A percentile compares a stretch with the other conserved stretches of the same genome.
Evolutionary conservation across 2,797 vertebrate species (phyloP).

Genomic region (Eupleurogrammus muticus): DNA sequence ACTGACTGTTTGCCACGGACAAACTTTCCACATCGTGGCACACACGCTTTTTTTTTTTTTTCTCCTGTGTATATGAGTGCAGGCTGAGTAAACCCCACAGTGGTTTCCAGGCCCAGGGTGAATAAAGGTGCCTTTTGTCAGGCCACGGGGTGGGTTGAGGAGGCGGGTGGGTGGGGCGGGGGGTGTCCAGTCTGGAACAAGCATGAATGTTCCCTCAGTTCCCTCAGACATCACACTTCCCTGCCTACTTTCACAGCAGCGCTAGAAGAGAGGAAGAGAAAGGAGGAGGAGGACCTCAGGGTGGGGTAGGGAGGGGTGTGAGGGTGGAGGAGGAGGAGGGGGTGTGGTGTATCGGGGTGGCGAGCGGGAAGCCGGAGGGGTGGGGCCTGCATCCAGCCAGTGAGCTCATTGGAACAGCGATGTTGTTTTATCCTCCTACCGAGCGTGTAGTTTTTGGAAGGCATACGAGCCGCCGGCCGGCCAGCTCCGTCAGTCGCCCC

Average conservation of each 20-base stretch:
- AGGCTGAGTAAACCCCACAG: constrained; percentile 76
- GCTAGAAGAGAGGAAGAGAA: constrained; percentile 61
- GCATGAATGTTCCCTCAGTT: constrained; percentile 94
- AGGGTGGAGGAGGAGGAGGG: constrained; percentile 61
- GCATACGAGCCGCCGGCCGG: constrained; percentile 84
- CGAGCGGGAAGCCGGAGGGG: constrained; percentile 89
- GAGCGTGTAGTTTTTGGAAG: constrained; percentile 91
- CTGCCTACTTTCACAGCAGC: constrained; percentile 84
- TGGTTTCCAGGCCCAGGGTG: constrained; percentile 77
- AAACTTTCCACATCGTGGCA: constrained; percentile 73
- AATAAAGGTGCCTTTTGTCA: constrained; percentile 98
- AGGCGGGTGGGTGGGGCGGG: constrained; percentile 71
- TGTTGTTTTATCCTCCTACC: constrained; percentile 83
- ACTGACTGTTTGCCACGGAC: constrained; percentile 65
- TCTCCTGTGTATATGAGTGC: constrained; percentile 47
- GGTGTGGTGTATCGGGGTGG: constrained; percentile 70
- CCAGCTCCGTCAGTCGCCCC: constrained; percentile 73
- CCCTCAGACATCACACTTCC: constrained; percentile 85
- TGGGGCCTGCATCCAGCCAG: constrained; percentile 91
- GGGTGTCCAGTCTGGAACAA: constrained; percentile 83
- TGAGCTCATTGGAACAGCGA: constrained; percentile 98
- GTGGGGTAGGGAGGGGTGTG: constrained; percentile 72
- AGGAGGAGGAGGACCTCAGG: constrained; percentile 56
- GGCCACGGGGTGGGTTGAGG: constrained; percentile 63
- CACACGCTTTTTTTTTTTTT: constrained; percentile 19